A percentile compares a stretch with the other conserved stretches of the same genome.
Conservation (phyloP, 2,888 invertebrate genomes). For the Gibbula magus region DNA sequence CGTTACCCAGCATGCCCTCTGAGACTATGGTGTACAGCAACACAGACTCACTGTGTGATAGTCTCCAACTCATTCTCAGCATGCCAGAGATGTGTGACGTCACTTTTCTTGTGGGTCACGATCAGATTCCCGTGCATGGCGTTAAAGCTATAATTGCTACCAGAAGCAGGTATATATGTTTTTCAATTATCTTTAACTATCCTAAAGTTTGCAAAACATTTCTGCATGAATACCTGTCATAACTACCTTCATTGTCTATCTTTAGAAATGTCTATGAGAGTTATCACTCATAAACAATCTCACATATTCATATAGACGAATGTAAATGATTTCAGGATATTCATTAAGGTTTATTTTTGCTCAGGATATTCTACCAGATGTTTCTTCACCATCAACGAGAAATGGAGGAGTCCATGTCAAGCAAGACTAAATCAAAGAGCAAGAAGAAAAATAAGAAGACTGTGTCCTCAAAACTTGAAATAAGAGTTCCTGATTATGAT, state of each 20-base stretch:
- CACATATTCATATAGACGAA: too few species aligned
- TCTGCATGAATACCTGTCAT: too few species aligned
- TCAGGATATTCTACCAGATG: conserved; percentile 11
- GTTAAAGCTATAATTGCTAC: neutral
- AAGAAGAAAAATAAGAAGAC: neutral
- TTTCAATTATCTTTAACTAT: too few species aligned
- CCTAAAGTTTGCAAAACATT: too few species aligned
- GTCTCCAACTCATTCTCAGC: neutral
- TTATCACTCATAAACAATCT: too few species aligned
- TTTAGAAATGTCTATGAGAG: too few species aligned
- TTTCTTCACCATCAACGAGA: neutral
- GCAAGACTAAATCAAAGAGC: too few species aligned
- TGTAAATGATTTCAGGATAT: too few species aligned
- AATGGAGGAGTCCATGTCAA: neutral
- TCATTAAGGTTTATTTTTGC: neutral
- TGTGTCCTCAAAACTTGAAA: neutral
- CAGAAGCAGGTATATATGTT: neutral
- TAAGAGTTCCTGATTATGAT: neutral
- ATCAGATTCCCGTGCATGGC: neutral
- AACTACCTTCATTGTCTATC: too few species aligned
- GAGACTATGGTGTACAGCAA: conserved; percentile 5
- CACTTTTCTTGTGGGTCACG: neutral
- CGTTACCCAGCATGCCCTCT: neutral
- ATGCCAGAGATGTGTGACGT: conserved; percentile 11
- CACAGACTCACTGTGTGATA: neutral